phyloP scores from a whole-genome alignment of 2,888 invertebrate species.

The Ophonus ardosiacus region DNA sequence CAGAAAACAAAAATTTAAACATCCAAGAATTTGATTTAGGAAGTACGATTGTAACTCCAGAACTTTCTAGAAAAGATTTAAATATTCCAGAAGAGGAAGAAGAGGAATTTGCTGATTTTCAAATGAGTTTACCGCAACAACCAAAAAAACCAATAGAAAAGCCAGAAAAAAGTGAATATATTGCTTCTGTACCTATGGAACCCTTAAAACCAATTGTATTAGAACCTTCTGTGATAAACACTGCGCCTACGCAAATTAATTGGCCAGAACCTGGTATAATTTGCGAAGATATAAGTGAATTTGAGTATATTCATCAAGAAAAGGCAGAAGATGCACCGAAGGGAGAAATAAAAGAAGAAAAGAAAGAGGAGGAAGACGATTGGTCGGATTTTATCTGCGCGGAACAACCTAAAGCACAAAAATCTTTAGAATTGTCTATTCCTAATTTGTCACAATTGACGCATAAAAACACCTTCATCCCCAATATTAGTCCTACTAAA shows the following conservation, averaged over 20 bases:
- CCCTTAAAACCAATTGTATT: conserved; percentile 69
- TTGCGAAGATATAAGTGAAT: conserved; percentile 72
- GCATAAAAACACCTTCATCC: conserved; percentile 42
- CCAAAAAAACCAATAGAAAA: background rate
- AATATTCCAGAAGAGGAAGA: conserved; percentile 64
- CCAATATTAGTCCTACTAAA: conserved; percentile 41
- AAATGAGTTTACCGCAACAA: conserved; percentile 69
- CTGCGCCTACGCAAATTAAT: conserved; percentile 77
- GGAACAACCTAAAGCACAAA: conserved; percentile 46
- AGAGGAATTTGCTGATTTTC: conserved; percentile 75
- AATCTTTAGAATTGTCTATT: conserved; percentile 46
- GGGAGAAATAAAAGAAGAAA: background rate
- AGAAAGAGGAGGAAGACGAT: conserved; percentile 77
- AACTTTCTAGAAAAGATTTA: conserved; percentile 46
- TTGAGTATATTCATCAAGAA: conserved; percentile 70
- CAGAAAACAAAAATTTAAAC: conserved; percentile 38
- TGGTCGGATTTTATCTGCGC: conserved; percentile 81
- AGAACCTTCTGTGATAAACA: conserved; percentile 70
- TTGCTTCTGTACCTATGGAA: conserved; percentile 68
- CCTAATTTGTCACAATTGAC: conserved; percentile 54
- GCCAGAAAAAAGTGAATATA: conserved; percentile 64
- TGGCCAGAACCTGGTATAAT: conserved; percentile 81
- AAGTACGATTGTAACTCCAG: conserved; percentile 68
- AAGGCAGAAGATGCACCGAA: conserved; percentile 35
- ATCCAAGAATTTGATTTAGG: conserved; percentile 49